These are phyloP conservation scores for Uloborus diversus DNA, from an alignment of 1,140 invertebrate species.

Conservation along the genomic window DNA sequence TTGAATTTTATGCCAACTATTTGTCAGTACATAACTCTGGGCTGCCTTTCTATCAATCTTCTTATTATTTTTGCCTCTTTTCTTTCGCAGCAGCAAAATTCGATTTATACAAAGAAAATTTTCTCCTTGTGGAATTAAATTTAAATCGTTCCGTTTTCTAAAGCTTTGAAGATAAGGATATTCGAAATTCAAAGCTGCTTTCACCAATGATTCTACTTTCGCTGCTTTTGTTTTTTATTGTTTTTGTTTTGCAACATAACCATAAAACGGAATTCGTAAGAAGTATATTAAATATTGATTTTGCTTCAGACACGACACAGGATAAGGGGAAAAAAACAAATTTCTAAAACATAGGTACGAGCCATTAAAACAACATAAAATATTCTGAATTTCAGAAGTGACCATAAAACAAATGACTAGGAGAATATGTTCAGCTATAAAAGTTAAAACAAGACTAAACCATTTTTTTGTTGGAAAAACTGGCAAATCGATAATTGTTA, in stretches of 20 bases:
- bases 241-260: background rate
- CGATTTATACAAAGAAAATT: too few relatives aligned
- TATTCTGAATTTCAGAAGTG: conserved; percentile 46
- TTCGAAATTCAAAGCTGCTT: too few relatives aligned
- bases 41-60: too few relatives aligned
- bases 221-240: too few relatives aligned
- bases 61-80: too few relatives aligned
- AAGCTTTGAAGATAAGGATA: too few relatives aligned
- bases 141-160: too few relatives aligned
- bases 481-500: conserved; percentile 26
- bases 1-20: conserved; percentile 36
- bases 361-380: conserved; percentile 39
- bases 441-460: conserved; percentile 47
- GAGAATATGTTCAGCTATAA: conserved; percentile 22
- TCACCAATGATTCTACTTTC: too few relatives aligned
- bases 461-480: conserved; percentile 25
- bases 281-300: conserved; percentile 39
- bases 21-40: conserved; percentile 23
- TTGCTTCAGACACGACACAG: background rate
- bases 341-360: conserved; percentile 7
- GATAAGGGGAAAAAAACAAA: background rate
- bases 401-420: conserved; percentile 44
- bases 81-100: too few relatives aligned
- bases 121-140: too few relatives aligned
- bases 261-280: conserved; percentile 7